Evolutionary conservation across 2,797 vertebrate genomes (phyloP), one percentile per base, ranked within the genome.

Genomic region (Chelon labrosus): DNA sequence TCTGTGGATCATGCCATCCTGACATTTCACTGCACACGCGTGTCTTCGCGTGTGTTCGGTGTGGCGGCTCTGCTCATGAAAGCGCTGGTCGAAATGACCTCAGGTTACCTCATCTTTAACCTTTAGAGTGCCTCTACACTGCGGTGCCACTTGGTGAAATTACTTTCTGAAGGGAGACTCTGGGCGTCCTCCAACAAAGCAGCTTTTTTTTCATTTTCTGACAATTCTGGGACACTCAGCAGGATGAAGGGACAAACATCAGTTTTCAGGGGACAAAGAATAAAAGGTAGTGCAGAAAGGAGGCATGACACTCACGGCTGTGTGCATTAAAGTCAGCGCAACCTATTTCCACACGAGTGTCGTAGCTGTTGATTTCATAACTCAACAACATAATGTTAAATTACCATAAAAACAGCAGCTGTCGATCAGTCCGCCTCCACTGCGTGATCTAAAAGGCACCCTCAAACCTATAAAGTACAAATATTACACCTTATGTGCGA

Each of bases 261-360:
- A 27, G 10, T 70, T 77, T 79, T 35, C 19, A 66, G 58, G 49
- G 25, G 65, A 86, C 75, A 79, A 79, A 79, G 47, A 71, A 59
- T 50, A 80, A 49, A 66, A 73, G 59, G 39, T 41, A 20, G 56
- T 42, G 39, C 54, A 60, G 50, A 20, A 61, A 35, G 20, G 12
- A 52, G 65, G 59, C 52, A 50, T 64, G 70, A 68, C 56, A 70
- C 46, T 37, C 12, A 14, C 51, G 54, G 54, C 31, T 61, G 11
- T 42, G 56, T 19, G 11, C 19, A n/a, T 2, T 3, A 25, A 38
- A 1, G 4, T 61, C 25, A 1, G 16, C 35, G 44, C 10, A 52
- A 78, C 58, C 46, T 17, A 58, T 27, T 57, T 58, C 37, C 39
- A 7, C 31, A 52, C 6, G 22, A 60, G 35, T 13, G 17, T 47